Evolutionary conservation across 35 echinoderm and acorn worm genomes (phyloP), one percentile per base, ranked within the genome.

Genomic region (Ophiothrix spiculata): DNA sequence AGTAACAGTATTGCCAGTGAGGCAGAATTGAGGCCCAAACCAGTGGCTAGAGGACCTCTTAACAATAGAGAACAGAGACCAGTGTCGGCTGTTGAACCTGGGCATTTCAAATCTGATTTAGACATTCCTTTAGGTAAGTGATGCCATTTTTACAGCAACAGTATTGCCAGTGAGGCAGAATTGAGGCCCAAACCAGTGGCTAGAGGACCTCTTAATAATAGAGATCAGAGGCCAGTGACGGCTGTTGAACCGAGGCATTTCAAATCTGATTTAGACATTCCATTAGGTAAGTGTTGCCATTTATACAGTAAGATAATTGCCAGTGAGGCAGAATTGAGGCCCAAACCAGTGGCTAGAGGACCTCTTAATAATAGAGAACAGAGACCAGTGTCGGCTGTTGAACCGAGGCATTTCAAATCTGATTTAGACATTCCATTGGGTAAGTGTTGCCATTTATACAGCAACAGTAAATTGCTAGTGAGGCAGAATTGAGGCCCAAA

Each of bases 81-180:
- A n/a, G n/a, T n/a, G n/a, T n/a, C n/a, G n/a, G n/a, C n/a, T n/a
- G n/a, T n/a, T n/a, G n/a, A n/a, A n/a, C n/a, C n/a, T n/a, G n/a
- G n/a, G n/a, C n/a, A n/a, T n/a, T n/a, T n/a, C n/a, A n/a, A n/a
- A n/a, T n/a, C n/a, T n/a, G n/a, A n/a, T n/a, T n/a, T n/a, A n/a
- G n/a, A n/a, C n/a, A n/a, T n/a, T n/a, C 40, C 40, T 4, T 39
- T 82, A n/a, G 25, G 25, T 32, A 23, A 6, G 0, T 74, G n/a
- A 74, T 15, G 17, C 31, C 56, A 64, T 31, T 64, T 64, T 19
- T 8, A 93, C 33, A 78, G 94, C 4, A 80, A 93, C 79, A 97
- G 94, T 81, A 46, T 97, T 41, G 87, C 94, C 37, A 86, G 87
- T 74, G 94, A 97, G 74, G 84, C 91, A 41, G 94, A 97, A 35